These are phyloP conservation scores for Phoxinus phoxinus DNA, from an alignment of 2,113 vertebrate species.

Conservation along the genomic window DNA sequence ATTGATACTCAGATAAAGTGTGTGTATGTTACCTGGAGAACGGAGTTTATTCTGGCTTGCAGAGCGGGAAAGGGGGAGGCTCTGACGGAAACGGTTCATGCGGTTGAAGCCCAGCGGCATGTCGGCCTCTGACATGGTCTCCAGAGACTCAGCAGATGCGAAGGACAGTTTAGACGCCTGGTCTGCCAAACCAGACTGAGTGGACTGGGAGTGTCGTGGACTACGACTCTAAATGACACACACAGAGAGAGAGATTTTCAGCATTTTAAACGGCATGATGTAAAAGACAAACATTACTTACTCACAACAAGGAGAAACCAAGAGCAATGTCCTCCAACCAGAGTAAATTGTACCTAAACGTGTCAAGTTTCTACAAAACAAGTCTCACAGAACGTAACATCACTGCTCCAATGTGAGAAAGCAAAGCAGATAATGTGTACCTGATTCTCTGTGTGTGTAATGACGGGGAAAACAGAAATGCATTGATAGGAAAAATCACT, in stretches of 20 bases:
- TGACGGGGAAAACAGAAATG: slow-evolving; percentile 14
- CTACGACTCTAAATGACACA: slow-evolving; percentile 87
- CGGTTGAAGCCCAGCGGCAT: slow-evolving; percentile 95
- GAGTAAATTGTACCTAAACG: neutral
- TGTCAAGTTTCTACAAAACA: neutral
- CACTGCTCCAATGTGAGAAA: neutral
- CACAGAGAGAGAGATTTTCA: slow-evolving; percentile 41
- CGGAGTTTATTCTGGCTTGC: slow-evolving; percentile 97
- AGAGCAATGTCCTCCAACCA: slow-evolving; percentile 43
- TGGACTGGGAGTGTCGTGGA: slow-evolving; percentile 92
- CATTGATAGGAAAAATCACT: neutral
- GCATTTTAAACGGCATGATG: slow-evolving; percentile 47
- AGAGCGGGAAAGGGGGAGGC: slow-evolving; percentile 93
- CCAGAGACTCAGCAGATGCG: slow-evolving; percentile 95
- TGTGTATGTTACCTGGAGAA: slow-evolving; percentile 84
- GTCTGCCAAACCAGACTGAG: slow-evolving; percentile 95
- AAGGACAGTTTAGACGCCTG: slow-evolving; percentile 96
- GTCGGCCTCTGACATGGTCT: slow-evolving; percentile 98
- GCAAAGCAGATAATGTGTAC: neutral
- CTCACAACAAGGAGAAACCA: slow-evolving; percentile 35
- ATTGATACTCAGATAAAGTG: neutral
- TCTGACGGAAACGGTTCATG: slow-evolving; percentile 98
- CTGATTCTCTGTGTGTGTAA: neutral
- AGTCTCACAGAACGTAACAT: neutral
- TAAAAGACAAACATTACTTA: neutral